These are phyloP conservation scores for Spea hammondii DNA, from an alignment of 2,797 vertebrate species.

Conservation along the genomic window DNA sequence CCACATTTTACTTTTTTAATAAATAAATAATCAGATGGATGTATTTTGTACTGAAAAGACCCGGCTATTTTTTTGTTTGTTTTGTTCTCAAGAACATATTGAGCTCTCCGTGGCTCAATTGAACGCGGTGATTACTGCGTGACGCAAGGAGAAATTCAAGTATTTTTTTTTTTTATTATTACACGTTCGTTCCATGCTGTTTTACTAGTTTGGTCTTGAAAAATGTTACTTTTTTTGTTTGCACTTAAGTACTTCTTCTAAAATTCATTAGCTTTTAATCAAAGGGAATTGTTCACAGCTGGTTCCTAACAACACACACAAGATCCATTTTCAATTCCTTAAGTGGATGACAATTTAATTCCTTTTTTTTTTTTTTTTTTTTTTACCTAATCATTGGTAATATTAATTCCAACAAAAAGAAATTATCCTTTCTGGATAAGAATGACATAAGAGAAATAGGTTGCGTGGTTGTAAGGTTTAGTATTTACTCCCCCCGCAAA, in stretches of 20 bases:
- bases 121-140: background rate
- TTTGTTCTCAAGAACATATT: background rate
- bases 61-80: too few relatives aligned
- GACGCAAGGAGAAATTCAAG: background rate
- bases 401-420: constrained; percentile 1
- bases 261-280: constrained; percentile 44
- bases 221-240: constrained; percentile 33
- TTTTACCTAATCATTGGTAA: background rate
- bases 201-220: constrained; percentile 44
- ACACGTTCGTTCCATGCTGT: constrained; percentile 32
- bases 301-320: constrained; percentile 25
- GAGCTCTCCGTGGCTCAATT: background rate
- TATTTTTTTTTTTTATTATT: background rate
- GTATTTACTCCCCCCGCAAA: too few relatives aligned
- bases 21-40: too few relatives aligned
- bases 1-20: too few relatives aligned
- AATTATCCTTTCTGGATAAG: too few relatives aligned
- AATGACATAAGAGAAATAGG: too few relatives aligned
- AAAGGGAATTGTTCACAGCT: constrained; percentile 48
- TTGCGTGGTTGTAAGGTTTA: too few relatives aligned
- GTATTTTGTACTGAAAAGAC: background rate
- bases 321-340: constrained; percentile 27
- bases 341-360: constrained; percentile 22
- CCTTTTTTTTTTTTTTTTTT: background rate
- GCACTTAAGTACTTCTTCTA: constrained; percentile 17